phyloP scores from a whole-genome alignment of 2,888 invertebrate species.

The Zygogramma bicolorata region DNA sequence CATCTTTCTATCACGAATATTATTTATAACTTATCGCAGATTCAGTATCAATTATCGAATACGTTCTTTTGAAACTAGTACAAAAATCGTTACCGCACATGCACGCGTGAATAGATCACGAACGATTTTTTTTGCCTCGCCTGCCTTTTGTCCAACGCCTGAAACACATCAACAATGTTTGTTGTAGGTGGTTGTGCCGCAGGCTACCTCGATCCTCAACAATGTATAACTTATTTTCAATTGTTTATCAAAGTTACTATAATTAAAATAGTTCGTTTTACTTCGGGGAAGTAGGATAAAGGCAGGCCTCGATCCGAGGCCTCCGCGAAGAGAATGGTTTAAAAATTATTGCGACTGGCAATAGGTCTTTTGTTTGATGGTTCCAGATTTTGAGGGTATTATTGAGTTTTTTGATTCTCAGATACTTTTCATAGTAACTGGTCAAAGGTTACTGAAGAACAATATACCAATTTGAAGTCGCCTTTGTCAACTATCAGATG shows the following conservation, averaged over 20 bases:
- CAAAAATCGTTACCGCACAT: slow-evolving; percentile 55
- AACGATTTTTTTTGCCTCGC: slow-evolving; percentile 61
- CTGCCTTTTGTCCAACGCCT: slow-evolving; percentile 58
- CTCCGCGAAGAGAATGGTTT: slow-evolving; percentile 31
- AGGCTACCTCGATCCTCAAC: slow-evolving; percentile 48
- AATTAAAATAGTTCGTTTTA: slow-evolving; percentile 48
- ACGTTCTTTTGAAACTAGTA: slow-evolving; percentile 57
- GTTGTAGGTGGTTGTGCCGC: slow-evolving; percentile 60
- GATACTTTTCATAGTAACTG: not conserved
- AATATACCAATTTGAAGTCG: not conserved
- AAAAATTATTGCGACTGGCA: not conserved
- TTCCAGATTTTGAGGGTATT: slow-evolving; percentile 3
- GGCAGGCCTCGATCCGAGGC: slow-evolving; percentile 16
- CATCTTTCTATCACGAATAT: not conserved
- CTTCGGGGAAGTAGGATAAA: slow-evolving; percentile 29
- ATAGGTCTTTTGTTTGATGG: not conserved
- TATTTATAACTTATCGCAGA: slow-evolving; percentile 26
- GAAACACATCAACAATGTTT: slow-evolving; percentile 59
- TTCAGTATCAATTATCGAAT: slow-evolving; percentile 59
- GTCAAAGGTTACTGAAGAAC: not conserved
- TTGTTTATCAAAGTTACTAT: slow-evolving; percentile 53
- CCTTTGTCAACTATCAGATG: not conserved
- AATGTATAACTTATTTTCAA: slow-evolving; percentile 53
- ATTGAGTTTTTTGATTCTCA: not conserved
- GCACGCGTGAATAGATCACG: slow-evolving; percentile 63